These are phyloP conservation scores for Parauchenoglanis ngamensis DNA, from an alignment of 2,797 vertebrate genomes.

Conservation along the genomic window DNA sequence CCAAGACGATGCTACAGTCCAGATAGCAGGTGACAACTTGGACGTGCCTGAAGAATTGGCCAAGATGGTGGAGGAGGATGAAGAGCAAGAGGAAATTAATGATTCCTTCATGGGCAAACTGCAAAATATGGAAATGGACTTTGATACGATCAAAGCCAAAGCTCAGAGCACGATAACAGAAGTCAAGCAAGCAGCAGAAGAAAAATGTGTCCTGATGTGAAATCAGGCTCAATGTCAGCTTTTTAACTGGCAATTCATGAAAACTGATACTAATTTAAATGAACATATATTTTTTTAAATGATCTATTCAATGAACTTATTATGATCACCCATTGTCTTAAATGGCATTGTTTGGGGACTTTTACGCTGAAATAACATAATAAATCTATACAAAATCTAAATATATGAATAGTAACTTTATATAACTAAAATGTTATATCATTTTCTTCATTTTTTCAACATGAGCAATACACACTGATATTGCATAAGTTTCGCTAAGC, in stretches of 20 bases:
- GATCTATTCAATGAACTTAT: neutral
- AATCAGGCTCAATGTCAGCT: neutral
- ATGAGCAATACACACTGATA: neutral
- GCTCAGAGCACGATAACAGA: conserved; percentile 64
- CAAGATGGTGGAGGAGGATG: conserved; percentile 74
- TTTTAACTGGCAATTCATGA: neutral
- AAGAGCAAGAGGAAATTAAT: conserved; percentile 69
- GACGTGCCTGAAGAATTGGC: conserved; percentile 75
- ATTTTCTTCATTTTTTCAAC: neutral
- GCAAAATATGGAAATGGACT: conserved; percentile 70
- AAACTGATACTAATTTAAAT: neutral
- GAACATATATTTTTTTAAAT: neutral
- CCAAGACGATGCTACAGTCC: conserved; percentile 71
- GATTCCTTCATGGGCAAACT: conserved; percentile 67
- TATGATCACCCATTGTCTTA: neutral
- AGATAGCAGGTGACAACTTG: conserved; percentile 68
- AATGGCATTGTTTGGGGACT: neutral
- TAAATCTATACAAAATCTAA: neutral
- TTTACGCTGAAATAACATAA: neutral
- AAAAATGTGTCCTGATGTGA: conserved; percentile 71
- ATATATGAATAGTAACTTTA: neutral
- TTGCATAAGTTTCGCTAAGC: neutral
- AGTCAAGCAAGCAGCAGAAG: conserved; percentile 69
- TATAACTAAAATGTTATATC: neutral
- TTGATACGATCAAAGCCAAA: conserved; percentile 66